Evolutionary conservation across 2,888 invertebrate species (phyloP).

Genomic region (Harmothoe impar): DNA sequence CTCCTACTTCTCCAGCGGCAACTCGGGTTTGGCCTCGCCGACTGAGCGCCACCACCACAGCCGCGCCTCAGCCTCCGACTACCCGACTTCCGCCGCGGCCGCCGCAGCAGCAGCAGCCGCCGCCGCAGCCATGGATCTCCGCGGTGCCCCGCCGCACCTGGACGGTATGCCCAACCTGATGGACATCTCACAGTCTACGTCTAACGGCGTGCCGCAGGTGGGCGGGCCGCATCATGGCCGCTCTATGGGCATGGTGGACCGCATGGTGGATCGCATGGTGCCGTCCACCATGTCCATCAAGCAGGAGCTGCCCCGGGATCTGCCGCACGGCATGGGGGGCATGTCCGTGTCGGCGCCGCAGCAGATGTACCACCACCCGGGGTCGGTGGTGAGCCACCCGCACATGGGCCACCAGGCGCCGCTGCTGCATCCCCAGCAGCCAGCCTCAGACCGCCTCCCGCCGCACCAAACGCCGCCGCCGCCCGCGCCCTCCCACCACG

Average conservation of each 20-base stretch:
- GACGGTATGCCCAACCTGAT: conserved; percentile 51
- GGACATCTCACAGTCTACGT: conserved; percentile 62
- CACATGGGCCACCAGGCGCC: neutral
- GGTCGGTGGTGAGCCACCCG: neutral
- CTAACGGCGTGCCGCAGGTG: neutral
- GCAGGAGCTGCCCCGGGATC: conserved; percentile 41
- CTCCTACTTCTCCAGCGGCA: conserved; percentile 38
- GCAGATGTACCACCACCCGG: conserved; percentile 39
- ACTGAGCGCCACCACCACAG: neutral
- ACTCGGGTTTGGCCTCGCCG: neutral
- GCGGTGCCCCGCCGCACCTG: conserved; percentile 23
- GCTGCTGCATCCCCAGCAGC: neutral
- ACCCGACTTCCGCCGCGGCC: neutral
- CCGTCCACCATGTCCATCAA: neutral
- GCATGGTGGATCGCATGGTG: too few relatives aligned
- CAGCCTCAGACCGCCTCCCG: neutral
- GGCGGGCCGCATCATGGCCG: neutral
- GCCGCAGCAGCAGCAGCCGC: neutral
- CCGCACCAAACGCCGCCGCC: neutral
- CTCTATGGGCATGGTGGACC: neutral
- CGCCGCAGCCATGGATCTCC: conserved; percentile 56
- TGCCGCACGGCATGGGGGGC: neutral
- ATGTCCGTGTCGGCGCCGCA: neutral
- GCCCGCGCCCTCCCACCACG: neutral
- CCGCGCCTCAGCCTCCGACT: neutral